phyloP scores from a whole-genome alignment of 1,140 invertebrate species.

The Apis cerana region DNA sequence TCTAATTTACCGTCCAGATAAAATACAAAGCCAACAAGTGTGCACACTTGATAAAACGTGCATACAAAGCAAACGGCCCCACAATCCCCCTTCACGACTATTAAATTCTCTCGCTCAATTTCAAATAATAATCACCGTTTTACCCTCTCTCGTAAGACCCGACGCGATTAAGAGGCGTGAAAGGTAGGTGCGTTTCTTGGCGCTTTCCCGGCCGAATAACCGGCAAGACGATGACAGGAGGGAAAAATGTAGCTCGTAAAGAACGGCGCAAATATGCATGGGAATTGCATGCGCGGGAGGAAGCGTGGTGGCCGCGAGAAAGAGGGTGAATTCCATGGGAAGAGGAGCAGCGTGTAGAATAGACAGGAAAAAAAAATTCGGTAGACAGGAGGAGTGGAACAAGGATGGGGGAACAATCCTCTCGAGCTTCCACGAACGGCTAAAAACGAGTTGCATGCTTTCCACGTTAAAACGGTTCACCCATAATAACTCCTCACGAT shows the following conservation, averaged over 20 bases:
- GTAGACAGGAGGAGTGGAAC: neutral
- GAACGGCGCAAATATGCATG: slow-evolving; percentile 74
- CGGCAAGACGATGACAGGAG: slow-evolving; percentile 59
- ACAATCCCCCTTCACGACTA: neutral
- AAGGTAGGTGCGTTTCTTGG: slow-evolving; percentile 7
- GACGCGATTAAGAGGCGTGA: slow-evolving; percentile 21
- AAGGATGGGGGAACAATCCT: slow-evolving; percentile 35
- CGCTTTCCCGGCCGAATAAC: slow-evolving; percentile 47
- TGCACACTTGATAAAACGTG: too few relatives aligned
- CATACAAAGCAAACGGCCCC: too few relatives aligned
- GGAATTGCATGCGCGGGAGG: slow-evolving; percentile 67
- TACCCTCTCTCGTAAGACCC: neutral
- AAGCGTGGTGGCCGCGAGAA: slow-evolving; percentile 9
- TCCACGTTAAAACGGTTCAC: slow-evolving; percentile 57
- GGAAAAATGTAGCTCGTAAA: slow-evolving; percentile 75
- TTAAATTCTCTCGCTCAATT: neutral
- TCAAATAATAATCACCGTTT: neutral
- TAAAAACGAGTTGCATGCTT: slow-evolving; percentile 60
- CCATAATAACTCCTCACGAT: slow-evolving; percentile 67
- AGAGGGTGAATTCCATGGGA: slow-evolving; percentile 3
- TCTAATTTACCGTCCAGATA: too few relatives aligned
- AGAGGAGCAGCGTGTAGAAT: slow-evolving; percentile 16
- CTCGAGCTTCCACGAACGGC: slow-evolving; percentile 47
- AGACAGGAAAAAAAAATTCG: slow-evolving; percentile 24
- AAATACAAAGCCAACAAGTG: too few relatives aligned